These are phyloP conservation scores for Papilio polyxenes DNA, from an alignment of 1,140 invertebrate genomes.

Conservation along the genomic window DNA sequence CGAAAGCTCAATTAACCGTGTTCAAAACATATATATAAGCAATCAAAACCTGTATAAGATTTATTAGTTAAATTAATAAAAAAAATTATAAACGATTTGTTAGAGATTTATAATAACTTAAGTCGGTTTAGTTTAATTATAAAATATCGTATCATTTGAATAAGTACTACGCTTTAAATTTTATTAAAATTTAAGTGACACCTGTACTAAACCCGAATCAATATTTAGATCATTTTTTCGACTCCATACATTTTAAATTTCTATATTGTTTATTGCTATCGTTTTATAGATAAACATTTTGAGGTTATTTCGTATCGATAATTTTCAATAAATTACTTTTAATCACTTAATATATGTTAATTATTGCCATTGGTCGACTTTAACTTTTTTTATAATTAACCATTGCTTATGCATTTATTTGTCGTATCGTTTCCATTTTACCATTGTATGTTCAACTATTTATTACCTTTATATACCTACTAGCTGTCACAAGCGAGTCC, in stretches of 20 bases:
- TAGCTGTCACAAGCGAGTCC: no score
- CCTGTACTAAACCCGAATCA: neutral
- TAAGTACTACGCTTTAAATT: neutral
- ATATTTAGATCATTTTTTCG: neutral
- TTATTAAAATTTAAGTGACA: neutral
- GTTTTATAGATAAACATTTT: constrained; percentile 15
- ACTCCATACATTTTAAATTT: neutral
- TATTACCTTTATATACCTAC: no score
- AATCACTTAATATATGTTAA: neutral
- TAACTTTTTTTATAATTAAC: neutral
- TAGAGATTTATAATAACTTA: neutral
- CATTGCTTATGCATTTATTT: no score
- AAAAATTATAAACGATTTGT: no score
- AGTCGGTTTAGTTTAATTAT: neutral
- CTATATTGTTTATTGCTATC: neutral
- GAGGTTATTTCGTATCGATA: neutral
- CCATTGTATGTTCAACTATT: no score
- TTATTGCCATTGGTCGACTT: neutral
- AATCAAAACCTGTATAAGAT: no score
- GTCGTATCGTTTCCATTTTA: no score
- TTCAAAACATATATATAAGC: no score
- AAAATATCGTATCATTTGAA: neutral
- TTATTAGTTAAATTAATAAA: no score
- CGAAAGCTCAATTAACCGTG: no score
- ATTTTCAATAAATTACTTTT: neutral